These are phyloP conservation scores for Littorina saxatilis DNA, from an alignment of 1,140 invertebrate genomes.

Conservation along the genomic window DNA sequence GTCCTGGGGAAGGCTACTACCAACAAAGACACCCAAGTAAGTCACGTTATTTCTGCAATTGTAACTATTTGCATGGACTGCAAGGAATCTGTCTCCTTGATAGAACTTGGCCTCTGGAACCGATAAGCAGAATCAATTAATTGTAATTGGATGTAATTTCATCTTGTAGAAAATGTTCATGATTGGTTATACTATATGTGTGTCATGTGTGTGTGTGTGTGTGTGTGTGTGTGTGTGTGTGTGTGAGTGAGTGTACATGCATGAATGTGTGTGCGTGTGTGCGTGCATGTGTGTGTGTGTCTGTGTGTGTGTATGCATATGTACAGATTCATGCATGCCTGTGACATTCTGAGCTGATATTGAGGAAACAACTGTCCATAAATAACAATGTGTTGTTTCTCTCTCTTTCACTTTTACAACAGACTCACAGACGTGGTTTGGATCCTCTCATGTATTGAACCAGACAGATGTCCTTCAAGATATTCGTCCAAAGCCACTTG, in stretches of 20 bases:
- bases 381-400: background rate
- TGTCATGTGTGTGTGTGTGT: background rate
- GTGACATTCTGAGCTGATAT: too few species aligned
- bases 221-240: constrained; percentile 3
- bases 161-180: too few species aligned
- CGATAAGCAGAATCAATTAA: background rate
- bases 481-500: constrained; percentile 66
- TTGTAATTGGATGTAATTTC: too few species aligned
- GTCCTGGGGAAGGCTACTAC: constrained; percentile 73
- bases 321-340: too few species aligned
- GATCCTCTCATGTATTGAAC: constrained; percentile 67
- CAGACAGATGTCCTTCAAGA: constrained; percentile 64
- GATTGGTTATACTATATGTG: too few species aligned
- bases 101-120: background rate
- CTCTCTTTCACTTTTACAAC: constrained; percentile 17
- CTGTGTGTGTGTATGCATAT: background rate
- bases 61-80: too few species aligned
- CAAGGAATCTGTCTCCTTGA: too few species aligned
- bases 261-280: background rate
- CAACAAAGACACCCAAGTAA: constrained; percentile 71
- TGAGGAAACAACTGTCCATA: too few species aligned
- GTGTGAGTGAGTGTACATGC: background rate
- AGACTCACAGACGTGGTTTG: constrained; percentile 74
- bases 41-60: too few species aligned
- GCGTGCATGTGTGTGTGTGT: background rate